A percentile compares a stretch with the other conserved stretches of the same genome.
Evolutionary conservation across 2,888 invertebrate genomes (phyloP).

Genomic region (Dryomyza anilis): DNA sequence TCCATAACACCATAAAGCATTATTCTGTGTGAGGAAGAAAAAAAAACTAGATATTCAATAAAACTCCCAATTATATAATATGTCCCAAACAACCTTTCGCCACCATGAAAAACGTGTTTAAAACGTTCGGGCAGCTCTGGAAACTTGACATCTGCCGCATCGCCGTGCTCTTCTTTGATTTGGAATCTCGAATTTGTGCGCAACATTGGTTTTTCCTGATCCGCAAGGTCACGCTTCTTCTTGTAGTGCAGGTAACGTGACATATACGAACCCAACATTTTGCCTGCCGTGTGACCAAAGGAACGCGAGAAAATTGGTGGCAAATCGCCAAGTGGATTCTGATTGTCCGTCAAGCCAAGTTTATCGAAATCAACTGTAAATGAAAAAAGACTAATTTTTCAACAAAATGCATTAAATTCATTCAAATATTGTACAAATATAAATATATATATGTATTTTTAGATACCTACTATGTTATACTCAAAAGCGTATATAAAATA

Average conservation of each 20-base stretch:
- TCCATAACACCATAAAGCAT: conserved; percentile 78
- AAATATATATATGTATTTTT: background rate
- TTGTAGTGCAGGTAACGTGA: conserved; percentile 71
- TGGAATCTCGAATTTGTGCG: conserved; percentile 34
- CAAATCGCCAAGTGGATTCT: conserved; percentile 81
- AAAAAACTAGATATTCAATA: no score
- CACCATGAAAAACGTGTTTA: conserved; percentile 74
- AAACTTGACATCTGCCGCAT: conserved; percentile 39
- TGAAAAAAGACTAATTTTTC: no score
- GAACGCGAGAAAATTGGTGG: conserved; percentile 78
- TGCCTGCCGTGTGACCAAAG: conserved; percentile 75
- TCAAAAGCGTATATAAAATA: conserved; percentile 38
- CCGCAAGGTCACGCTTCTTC: conserved; percentile 62
- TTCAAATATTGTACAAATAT: no score
- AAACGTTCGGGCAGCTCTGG: conserved; percentile 61
- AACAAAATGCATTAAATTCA: no score
- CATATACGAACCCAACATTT: conserved; percentile 71
- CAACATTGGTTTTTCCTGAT: conserved; percentile 36
- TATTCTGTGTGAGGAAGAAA: conserved; percentile 63
- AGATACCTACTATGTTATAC: background rate
- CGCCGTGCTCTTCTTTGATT: conserved; percentile 34
- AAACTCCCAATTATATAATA: conserved; percentile 12
- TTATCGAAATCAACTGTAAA: conserved; percentile 81
- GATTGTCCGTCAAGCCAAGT: conserved; percentile 84
- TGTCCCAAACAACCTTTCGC: conserved; percentile 66